Evolutionary conservation across 2,888 invertebrate species (phyloP), one percentile per base, ranked within the genome.

Genomic region (Phorcus lineatus): DNA sequence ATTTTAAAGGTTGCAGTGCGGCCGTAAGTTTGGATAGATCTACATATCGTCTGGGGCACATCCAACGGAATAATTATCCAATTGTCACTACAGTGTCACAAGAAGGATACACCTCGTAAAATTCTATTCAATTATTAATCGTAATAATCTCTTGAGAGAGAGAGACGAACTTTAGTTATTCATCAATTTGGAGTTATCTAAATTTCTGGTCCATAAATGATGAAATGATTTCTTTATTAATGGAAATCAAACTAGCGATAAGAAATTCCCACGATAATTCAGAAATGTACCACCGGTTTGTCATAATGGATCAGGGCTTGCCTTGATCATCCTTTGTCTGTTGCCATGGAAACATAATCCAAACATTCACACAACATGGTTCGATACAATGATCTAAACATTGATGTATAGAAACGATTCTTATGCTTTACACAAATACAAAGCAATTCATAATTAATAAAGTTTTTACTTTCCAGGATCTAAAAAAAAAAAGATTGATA

Each of bases 61-160:
- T 16, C 17, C 9, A n/a, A n/a, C 36, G 36, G 19, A 70, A 19
- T 70, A 17, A 70, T 70, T 31, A 70, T 31, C 28, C 67, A 36
- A 31, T 40, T 31, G 36, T 67, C 67, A 31, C 16, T 9, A 24
- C 31, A 9, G 67, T 67, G 31, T 67, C 17, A 36, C 11, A n/a
- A 17, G 16, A 11, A 16, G 16, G 19, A 36, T 17, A 24, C 70
- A 36, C 19, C 2, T 11, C 70, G n/a, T 70, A 70, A 70, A 70
- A 36, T 70, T 36, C 70, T 70, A 31, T 70, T 70, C 36, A 36
- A 70, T 70, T 70, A 70, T 70, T 70, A 31, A 70, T 40, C 70
- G 36, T 7, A 16, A 11, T 19, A 70, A 70, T 70, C 70, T 70
- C 36, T 11, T 36, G 31, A 28, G 70, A 70, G 36, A n/a, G n/a